Conservation (phyloP, 1,140 invertebrate genomes). For the Mamestra configurata region DNA sequence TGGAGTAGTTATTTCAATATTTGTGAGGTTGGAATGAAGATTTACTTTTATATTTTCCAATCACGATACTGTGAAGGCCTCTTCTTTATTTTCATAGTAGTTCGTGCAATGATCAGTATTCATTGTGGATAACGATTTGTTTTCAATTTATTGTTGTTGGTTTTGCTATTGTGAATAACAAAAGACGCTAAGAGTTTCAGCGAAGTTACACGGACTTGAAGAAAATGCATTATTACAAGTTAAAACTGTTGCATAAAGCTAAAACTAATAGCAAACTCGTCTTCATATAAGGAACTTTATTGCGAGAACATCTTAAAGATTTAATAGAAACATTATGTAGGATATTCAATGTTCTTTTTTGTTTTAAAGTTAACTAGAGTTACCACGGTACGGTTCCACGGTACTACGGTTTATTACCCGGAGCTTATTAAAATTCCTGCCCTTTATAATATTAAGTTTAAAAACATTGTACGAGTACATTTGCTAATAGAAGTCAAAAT, state of each 20-base stretch:
- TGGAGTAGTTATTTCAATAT: conserved; percentile 12
- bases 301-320: background rate
- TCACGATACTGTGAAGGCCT: conserved; percentile 4
- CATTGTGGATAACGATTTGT: conserved; percentile 27
- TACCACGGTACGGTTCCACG: too few species aligned
- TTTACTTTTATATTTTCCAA: conserved; percentile 39
- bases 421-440: too few species aligned
- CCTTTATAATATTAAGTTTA: too few species aligned
- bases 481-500: too few species aligned
- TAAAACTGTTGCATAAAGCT: conserved; percentile 13
- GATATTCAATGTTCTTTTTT: background rate
- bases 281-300: background rate
- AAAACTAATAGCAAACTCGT: conserved; percentile 6
- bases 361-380: background rate
- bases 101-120: conserved; percentile 30
- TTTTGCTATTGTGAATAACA: conserved; percentile 10
- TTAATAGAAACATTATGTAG: too few species aligned
- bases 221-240: conserved; percentile 14
- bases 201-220: background rate
- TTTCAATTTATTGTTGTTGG: conserved; percentile 38
- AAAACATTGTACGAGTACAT: too few species aligned
- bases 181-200: conserved; percentile 8
- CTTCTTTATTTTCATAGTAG: conserved; percentile 16
- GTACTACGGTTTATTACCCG: too few species aligned
- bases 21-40: background rate